Conservation (phyloP, 1,140 invertebrate species). For the Leptestheria dahalacensis region DNA sequence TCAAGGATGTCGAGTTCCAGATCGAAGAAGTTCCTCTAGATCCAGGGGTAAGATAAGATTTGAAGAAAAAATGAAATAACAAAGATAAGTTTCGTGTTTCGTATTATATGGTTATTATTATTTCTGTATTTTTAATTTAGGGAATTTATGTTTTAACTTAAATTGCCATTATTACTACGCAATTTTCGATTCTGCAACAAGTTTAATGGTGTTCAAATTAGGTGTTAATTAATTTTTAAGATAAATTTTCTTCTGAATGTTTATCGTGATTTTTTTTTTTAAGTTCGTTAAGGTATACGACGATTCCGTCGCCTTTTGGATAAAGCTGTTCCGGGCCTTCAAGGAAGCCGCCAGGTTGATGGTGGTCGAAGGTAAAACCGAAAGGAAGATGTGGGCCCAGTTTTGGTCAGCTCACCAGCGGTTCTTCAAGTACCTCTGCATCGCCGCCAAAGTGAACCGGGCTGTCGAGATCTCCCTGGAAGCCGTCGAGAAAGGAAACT, state of each 20-base stretch:
- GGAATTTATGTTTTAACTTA: too few species aligned
- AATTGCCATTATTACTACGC: too few species aligned
- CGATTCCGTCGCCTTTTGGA: slow-evolving; percentile 78
- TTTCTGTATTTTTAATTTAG: too few species aligned
- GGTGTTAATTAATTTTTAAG: neutral
- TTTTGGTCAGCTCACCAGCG: slow-evolving; percentile 99
- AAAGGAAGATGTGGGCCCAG: slow-evolving; percentile 92
- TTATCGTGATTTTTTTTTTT: neutral
- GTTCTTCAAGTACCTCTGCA: slow-evolving; percentile 99
- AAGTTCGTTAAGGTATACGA: slow-evolving; percentile 85
- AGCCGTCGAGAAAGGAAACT: slow-evolving; percentile 91
- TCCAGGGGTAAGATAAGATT: too few species aligned
- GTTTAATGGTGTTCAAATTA: too few species aligned
- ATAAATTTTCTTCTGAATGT: neutral
- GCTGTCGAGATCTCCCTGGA: slow-evolving; percentile 68
- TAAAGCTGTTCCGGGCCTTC: slow-evolving; percentile 87
- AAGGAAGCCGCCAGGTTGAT: slow-evolving; percentile 87
- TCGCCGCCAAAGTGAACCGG: slow-evolving; percentile 88
- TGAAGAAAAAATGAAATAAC: too few species aligned
- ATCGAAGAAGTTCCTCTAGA: slow-evolving; percentile 90
- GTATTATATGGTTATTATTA: too few species aligned
- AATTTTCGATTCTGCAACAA: too few species aligned
- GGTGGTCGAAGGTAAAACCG: slow-evolving; percentile 77
- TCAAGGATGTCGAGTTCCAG: slow-evolving; percentile 87
- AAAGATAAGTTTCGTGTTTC: too few species aligned